Evolutionary conservation across 2,888 invertebrate species (phyloP).

Genomic region (Resseliella maxima): DNA sequence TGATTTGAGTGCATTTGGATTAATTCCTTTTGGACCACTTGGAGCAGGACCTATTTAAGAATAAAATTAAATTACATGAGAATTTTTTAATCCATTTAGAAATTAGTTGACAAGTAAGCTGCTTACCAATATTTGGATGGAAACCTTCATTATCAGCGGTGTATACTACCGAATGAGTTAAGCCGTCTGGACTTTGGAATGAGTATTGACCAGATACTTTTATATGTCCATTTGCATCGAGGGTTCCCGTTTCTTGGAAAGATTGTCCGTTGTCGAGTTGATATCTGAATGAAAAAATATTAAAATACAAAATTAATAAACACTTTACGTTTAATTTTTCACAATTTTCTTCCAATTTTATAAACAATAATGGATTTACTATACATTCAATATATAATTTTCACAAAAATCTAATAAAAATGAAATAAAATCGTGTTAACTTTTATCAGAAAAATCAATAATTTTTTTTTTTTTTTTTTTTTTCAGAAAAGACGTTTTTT

Average conservation of each 20-base stretch:
- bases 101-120: not conserved
- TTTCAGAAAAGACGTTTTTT: not conserved
- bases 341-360: too few relatives aligned
- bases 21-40: not conserved
- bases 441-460: too few relatives aligned
- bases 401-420: too few relatives aligned
- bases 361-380: too few relatives aligned
- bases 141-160: conserved; percentile 62
- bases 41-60: not conserved
- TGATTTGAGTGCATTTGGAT: conserved; percentile 8
- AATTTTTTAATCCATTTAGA: not conserved
- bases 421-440: too few relatives aligned
- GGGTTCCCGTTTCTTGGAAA: conserved; percentile 57
- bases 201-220: conserved; percentile 61
- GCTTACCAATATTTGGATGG: conserved; percentile 57
- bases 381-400: too few relatives aligned
- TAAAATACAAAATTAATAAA: not conserved
- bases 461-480: not conserved
- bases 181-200: conserved; percentile 61
- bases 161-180: conserved; percentile 61
- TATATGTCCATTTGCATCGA: conserved; percentile 56
- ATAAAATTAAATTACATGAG: not conserved
- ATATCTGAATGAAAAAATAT: conserved; percentile 56
- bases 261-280: conserved; percentile 58
- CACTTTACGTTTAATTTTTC: too few relatives aligned